phyloP scores from a whole-genome alignment of 2,113 vertebrate species.

The Macroglossus sobrinus region DNA sequence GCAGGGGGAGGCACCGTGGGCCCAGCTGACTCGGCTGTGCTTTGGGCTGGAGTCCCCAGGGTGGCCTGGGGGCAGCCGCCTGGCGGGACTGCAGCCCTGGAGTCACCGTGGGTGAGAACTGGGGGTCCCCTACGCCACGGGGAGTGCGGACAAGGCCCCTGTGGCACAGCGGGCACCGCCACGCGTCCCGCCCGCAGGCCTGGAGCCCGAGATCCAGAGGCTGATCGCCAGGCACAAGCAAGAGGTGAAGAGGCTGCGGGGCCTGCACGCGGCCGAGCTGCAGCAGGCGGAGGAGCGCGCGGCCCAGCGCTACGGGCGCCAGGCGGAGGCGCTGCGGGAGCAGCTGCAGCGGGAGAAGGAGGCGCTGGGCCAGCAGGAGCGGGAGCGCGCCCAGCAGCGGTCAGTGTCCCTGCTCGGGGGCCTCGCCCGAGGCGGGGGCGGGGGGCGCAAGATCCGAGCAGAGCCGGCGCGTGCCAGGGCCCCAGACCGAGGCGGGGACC shows the following conservation, averaged over 20 bases:
- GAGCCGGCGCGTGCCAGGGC: neutral
- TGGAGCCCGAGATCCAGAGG: conserved; percentile 98
- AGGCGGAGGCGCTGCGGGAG: conserved; percentile 87
- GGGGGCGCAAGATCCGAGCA: no score
- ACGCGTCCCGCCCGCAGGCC: conserved; percentile 78
- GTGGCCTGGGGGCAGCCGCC: rapidly evolving
- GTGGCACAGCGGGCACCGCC: rapidly evolving
- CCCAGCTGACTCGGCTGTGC: neutral
- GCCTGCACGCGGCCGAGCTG: conserved; percentile 93
- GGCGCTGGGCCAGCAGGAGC: conserved; percentile 88
- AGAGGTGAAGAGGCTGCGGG: conserved; percentile 90
- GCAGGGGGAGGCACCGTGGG: neutral
- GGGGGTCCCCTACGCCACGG: neutral
- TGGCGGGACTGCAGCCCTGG: neutral
- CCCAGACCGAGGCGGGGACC: neutral
- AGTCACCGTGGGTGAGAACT: neutral
- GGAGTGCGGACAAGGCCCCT: rapidly evolving
- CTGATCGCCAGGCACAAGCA: conserved; percentile 92
- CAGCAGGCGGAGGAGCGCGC: conserved; percentile 88
- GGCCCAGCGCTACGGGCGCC: conserved; percentile 84
- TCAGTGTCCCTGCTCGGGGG: neutral
- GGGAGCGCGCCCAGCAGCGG: conserved; percentile 89
- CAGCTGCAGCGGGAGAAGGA: conserved; percentile 90
- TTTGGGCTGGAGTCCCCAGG: neutral
- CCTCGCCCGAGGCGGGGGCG: rapidly evolving